These are phyloP conservation scores for Gryon sp. DNA, from an alignment of 1,140 invertebrate genomes.

Conservation along the genomic window DNA sequence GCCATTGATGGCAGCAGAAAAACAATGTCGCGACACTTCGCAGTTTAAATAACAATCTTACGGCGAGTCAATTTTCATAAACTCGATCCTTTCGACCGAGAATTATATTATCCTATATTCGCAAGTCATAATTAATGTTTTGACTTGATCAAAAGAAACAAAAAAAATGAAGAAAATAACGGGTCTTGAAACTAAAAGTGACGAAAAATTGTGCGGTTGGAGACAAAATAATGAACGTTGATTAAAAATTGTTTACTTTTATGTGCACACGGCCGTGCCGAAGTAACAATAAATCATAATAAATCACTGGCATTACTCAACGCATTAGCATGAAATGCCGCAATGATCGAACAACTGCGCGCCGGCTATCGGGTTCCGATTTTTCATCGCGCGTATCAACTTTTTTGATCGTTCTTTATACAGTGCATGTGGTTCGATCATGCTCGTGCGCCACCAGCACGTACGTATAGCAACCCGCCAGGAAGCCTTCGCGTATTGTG, in stretches of 20 bases:
- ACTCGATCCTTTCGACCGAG: too few species aligned
- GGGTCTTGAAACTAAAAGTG: too few species aligned
- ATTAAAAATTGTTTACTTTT: conserved; percentile 35
- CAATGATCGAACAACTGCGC: conserved; percentile 37
- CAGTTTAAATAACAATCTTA: too few species aligned
- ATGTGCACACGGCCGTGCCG: not conserved
- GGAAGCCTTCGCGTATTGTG: conserved; percentile 73
- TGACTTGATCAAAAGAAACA: too few species aligned
- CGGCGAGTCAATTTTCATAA: too few species aligned
- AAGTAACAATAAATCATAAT: conserved; percentile 55
- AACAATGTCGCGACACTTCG: too few species aligned
- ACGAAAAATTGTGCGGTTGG: too few species aligned
- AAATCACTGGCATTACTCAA: conserved; percentile 54
- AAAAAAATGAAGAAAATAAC: too few species aligned
- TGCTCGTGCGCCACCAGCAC: conserved; percentile 5
- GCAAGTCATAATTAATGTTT: too few species aligned
- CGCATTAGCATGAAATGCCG: conserved; percentile 50
- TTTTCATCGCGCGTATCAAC: conserved; percentile 52
- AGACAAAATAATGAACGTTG: conserved; percentile 20
- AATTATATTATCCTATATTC: too few species aligned
- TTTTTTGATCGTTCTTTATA: conserved; percentile 43
- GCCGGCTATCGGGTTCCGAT: conserved; percentile 30
- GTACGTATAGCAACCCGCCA: conserved; percentile 49
- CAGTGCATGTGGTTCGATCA: conserved; percentile 17
- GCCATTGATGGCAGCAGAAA: too few species aligned